These are phyloP conservation scores for Athalia circularis DNA, from an alignment of 2,888 invertebrate genomes.

Conservation along the genomic window DNA sequence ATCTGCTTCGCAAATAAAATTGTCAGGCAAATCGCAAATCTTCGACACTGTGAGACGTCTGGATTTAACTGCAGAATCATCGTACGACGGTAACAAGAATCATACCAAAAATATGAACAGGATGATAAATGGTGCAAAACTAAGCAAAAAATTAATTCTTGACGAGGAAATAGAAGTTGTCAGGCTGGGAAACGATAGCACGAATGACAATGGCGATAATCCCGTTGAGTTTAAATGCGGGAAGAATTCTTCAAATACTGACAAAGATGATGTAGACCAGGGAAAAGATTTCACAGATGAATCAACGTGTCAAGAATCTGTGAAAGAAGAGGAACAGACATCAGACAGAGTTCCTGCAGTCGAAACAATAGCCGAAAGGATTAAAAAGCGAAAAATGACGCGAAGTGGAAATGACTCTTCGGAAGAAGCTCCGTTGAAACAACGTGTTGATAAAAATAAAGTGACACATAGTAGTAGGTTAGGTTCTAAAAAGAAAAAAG, in stretches of 20 bases:
- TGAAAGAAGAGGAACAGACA: constrained; percentile 48
- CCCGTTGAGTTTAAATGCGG: constrained; percentile 41
- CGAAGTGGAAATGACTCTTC: constrained; percentile 38
- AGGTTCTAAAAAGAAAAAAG: background rate
- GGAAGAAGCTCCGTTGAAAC: constrained; percentile 2
- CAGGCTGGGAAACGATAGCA: constrained; percentile 53
- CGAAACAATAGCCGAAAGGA: constrained; percentile 70
- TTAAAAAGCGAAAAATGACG: constrained; percentile 66
- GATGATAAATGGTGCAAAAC: constrained; percentile 65
- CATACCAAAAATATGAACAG: constrained; percentile 63
- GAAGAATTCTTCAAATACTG: constrained; percentile 43
- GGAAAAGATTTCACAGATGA: constrained; percentile 8
- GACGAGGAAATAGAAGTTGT: constrained; percentile 53
- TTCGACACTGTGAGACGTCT: constrained; percentile 56
- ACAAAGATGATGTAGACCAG: constrained; percentile 14
- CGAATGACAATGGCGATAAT: constrained; percentile 42
- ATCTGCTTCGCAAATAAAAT: constrained; percentile 32
- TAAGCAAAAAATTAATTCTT: constrained; percentile 62
- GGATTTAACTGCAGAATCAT: constrained; percentile 58
- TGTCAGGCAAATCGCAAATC: constrained; percentile 53
- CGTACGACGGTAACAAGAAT: constrained; percentile 68
- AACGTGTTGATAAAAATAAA: background rate
- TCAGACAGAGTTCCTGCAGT: constrained; percentile 52
- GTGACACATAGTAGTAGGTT: background rate
- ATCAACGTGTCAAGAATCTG: constrained; percentile 41